Evolutionary conservation across 2,888 invertebrate species (phyloP), one percentile per base, ranked within the genome.

Genomic region (Drosophila buzzatii): DNA sequence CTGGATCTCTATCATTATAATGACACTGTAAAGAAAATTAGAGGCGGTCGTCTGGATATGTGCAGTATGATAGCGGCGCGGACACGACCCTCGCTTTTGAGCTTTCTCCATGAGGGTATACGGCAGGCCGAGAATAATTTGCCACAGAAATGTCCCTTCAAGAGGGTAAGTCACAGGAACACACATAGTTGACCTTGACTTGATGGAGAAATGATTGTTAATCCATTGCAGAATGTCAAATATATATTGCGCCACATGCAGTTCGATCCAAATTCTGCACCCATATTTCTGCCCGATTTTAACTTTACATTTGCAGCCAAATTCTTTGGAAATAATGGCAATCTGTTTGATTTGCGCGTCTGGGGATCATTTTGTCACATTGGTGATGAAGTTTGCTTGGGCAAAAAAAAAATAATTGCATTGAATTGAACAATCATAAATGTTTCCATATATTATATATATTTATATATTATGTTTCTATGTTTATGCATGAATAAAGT

Each of bases 201-300:
- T 20, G 12, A 41, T 16, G 6, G 10, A 20, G 37, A n/a, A n/a
- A 20, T 10, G 3, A n/a, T 23, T 16, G 27, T 45, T 20, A 3
- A 52, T 42, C 16, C 8, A 1, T 37, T 63, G 2, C 31, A 89
- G 84, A 70, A 89, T 53, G 45, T 41, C 6, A 81, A 66, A 7
- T 70, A 71, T 31, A 9, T 12, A 0, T 0, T 83, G 1, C 55
- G 41, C 0, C 51, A 55, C 2, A 18, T 89, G 45, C 23, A 51
- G 16, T 45, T 89, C 14, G 67, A 76, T 53, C 42, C 58, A 0
- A 81, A 44, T 0, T 39, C 27, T 0, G 12, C 74, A 3, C 83
- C 89, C 0, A 16, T 23, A 7, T 83, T 76, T 23, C 6, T 83
- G 20, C 55, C 68, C 1, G 70, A 89, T 8, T 62, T 62, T 9